Base-by-base conservation (phyloP, 2,888 invertebrate genomes). In the Psylliodes chrysocephalus region DNA sequence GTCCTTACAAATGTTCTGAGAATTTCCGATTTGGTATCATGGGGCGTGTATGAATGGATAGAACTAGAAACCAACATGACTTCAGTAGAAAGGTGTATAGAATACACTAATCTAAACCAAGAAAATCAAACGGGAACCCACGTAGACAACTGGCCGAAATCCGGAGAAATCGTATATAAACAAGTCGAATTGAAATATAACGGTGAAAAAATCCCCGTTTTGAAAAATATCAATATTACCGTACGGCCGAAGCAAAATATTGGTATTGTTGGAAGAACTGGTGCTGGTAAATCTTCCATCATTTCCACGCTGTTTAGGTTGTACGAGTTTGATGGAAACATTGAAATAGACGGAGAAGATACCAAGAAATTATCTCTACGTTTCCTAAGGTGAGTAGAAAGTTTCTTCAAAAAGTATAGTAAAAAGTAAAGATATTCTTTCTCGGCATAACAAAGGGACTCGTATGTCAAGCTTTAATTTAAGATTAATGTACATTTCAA, bases 81-180 rank as follows among this genome's bases (percentile, higher is more conserved):
- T 2, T 91, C 93, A 8, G 96, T 97, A 0, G 97, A 98, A 82
- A 88, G 96, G 81, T 87, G 92, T 12, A 71, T 93, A 4, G 95
- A 95, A 76, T 96, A 95, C 77, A 88, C 89, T 0, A 86, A 89
- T 30, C 79, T 94, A 1, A 87, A 89, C 0, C 71, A 87, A 0
- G 91, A 92, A 71, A 46, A 68, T 18, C 61, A 63, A 2, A 28
- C 52, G 12, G 62, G 62, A 5, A 47, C 2, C 19, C 14, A 18
- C 4, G 14, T 44, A 0, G 76, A 82, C 0, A 80, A 82, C 0
- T 90, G 90, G 90, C 90, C 90, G 0, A 75, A 82, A 1, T 77
- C 84, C 44, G 90, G 89, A 8, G 81, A 79, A 66, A 79, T 90
- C 7, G 79, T 81, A 33, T 89, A 89, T 71, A 80, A 85, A 67